Conservation (phyloP, 92 coral and sea anemone genomes). For the Micromussa lordhowensis region DNA sequence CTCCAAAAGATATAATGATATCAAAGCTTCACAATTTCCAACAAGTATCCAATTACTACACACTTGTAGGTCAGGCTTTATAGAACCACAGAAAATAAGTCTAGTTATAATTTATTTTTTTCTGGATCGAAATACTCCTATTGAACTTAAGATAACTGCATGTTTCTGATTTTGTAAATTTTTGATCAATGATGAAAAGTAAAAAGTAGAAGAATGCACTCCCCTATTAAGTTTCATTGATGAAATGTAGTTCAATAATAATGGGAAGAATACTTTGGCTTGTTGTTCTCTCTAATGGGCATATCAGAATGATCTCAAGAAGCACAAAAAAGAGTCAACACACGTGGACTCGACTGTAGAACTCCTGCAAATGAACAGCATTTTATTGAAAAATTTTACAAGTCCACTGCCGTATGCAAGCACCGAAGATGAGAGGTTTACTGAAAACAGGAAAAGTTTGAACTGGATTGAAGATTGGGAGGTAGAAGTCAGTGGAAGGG, state of each 20-base stretch:
- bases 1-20: not conserved
- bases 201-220: too few species aligned
- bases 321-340: not conserved
- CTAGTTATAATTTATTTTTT: not conserved
- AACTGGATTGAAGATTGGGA: slow-evolving; percentile 50
- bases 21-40: not conserved
- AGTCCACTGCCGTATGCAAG: slow-evolving; percentile 16
- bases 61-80: not conserved
- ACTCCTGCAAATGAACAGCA: slow-evolving; percentile 23
- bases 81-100: not conserved
- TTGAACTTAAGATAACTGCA: not conserved
- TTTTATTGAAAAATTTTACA: slow-evolving; percentile 15
- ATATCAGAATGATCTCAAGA: slow-evolving; percentile 23
- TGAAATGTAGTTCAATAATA: too few species aligned
- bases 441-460: slow-evolving; percentile 27
- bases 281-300: not conserved
- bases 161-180: too few species aligned
- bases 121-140: not conserved
- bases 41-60: not conserved
- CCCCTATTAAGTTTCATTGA: too few species aligned
- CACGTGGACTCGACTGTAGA: slow-evolving; percentile 39
- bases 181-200: too few species aligned
- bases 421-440: slow-evolving; percentile 28
- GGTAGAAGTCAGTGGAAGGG: slow-evolving; percentile 2
- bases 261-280: too few species aligned